phyloP scores from a whole-genome alignment of 2,888 invertebrate species.

The Nomada ruficornis region DNA sequence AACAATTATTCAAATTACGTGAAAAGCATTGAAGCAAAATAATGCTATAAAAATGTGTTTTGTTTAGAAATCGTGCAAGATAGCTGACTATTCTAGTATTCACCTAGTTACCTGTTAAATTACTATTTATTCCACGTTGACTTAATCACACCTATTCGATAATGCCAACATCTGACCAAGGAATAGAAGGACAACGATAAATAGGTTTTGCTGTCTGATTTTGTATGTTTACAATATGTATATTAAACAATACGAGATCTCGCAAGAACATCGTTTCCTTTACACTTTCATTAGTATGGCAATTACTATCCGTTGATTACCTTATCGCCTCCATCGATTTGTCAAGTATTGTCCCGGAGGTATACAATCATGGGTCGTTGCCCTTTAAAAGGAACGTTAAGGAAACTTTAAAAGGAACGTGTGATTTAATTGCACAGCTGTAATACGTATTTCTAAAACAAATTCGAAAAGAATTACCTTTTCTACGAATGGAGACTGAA shows the following conservation, averaged over 20 bases:
- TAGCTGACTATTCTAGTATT: neutral
- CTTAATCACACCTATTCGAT: slow-evolving; percentile 34
- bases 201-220: slow-evolving; percentile 31
- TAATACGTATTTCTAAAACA: neutral
- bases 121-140: slow-evolving; percentile 38
- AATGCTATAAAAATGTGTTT: too few relatives aligned
- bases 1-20: too few relatives aligned
- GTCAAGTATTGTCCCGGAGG: slow-evolving; percentile 1
- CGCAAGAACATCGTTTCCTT: slow-evolving; percentile 12
- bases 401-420: neutral
- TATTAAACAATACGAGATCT: slow-evolving; percentile 11
- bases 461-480: neutral
- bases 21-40: too few relatives aligned
- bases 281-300: slow-evolving; percentile 32
- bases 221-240: slow-evolving; percentile 11
- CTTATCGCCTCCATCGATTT: slow-evolving; percentile 33
- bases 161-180: slow-evolving; percentile 35
- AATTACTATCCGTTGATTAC: slow-evolving; percentile 36
- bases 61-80: neutral
- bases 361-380: slow-evolving; percentile 25
- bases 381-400: neutral
- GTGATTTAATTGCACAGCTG: neutral
- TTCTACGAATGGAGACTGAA: too few relatives aligned
- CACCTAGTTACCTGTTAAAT: slow-evolving; percentile 6
- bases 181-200: slow-evolving; percentile 42